These are phyloP conservation scores for Zonotrichia leucophrys DNA, from an alignment of 2,113 vertebrate genomes.

Conservation along the genomic window DNA sequence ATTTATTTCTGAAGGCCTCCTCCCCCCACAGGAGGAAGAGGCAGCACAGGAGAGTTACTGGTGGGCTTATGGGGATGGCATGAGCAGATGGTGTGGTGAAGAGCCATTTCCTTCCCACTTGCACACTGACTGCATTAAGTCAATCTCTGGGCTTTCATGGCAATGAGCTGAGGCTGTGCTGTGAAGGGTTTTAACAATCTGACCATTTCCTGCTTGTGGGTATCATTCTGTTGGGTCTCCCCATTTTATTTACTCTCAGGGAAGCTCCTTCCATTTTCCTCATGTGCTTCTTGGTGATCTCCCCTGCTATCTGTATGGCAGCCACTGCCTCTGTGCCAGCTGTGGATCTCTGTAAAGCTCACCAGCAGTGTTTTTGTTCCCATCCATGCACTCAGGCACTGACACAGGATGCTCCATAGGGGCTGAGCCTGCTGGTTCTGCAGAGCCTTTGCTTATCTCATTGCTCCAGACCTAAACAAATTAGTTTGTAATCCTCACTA, in stretches of 20 bases:
- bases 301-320: not conserved
- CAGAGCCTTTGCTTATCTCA: conserved; percentile 23
- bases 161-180: not conserved
- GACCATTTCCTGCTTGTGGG: not conserved
- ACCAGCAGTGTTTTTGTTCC: not conserved
- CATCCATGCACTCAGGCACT: not conserved
- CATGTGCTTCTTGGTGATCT: not conserved
- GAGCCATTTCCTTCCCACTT: conserved; percentile 35
- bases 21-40: not conserved
- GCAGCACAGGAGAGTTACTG: not conserved
- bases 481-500: conserved; percentile 24
- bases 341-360: not conserved
- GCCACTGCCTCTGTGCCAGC: not conserved
- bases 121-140: not conserved
- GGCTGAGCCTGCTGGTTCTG: conserved; percentile 1
- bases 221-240: not conserved
- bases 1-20: not conserved
- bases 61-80: not conserved
- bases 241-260: not conserved
- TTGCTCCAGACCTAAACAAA: conserved; percentile 45
- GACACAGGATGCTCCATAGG: not conserved
- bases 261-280: not conserved
- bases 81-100: conserved; percentile 32
- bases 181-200: not conserved
- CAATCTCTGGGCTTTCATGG: conserved; percentile 7